Base-by-base conservation (phyloP, 2,797 vertebrate species). In the Sciurus carolinensis region DNA sequence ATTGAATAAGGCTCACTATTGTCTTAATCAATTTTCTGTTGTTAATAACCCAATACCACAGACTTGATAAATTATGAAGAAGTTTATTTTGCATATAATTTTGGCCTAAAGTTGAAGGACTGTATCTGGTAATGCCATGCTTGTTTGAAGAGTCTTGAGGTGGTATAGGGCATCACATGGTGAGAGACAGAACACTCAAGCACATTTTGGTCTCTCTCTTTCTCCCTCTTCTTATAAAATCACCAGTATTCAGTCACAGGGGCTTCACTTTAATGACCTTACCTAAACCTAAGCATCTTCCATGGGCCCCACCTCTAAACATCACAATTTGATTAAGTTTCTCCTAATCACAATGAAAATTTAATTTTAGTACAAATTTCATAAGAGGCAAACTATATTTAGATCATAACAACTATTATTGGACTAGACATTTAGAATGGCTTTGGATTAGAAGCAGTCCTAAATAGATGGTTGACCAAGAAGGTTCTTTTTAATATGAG, bases 401-500 rank as follows among this genome's bases (percentile, higher is more conserved):
- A 52, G 50, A 62, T n/a, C 30, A 52, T 22, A 47, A 64, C 1
- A 7, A 76, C 64, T 28, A 5, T 54, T 42, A 1, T 54, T 44
- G 90, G 84, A 82, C 26, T 76, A 44, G 36, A n/a, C 85, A 33
- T 73, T 96, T n/a, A 71, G 24, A 36, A 52, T 82, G 39, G 39
- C 26, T 90, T 83, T 73, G 47, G 9, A 59, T 88, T 7, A 42
- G 57, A 87, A 62, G 9, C 8, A 24, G 33, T 79, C 59, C 52
- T 50, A 67, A 85, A 66, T 57, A 76, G 33, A 22, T 69, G 33
- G n/a, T 77, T 82, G 14, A 24, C 17, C 73, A 66, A 54, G 50
- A 28, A 52, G 24, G 0, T 62, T 64, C 52, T 72, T 80, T 91
- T 85, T 62, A 83, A 59, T 57, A 66, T 62, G 18, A 64, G 14